phyloP scores from a whole-genome alignment of 2,888 invertebrate species.

The Anticlea derivata region DNA sequence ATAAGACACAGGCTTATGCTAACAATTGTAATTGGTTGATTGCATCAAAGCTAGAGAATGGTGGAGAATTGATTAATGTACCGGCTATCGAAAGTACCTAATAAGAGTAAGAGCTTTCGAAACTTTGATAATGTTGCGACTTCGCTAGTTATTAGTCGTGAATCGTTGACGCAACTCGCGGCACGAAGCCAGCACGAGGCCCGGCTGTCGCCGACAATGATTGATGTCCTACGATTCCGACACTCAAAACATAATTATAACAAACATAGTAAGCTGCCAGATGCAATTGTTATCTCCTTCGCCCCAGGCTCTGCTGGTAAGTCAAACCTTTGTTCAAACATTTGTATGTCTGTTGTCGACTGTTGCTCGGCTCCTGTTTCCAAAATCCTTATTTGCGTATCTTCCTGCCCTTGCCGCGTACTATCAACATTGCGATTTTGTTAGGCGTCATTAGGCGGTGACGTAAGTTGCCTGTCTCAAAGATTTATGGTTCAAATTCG shows the following conservation, averaged over 20 bases:
- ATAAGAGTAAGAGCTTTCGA: slow-evolving; percentile 33
- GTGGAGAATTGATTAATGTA: slow-evolving; percentile 15
- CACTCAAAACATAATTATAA: slow-evolving; percentile 21
- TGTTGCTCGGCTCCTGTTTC: too few species aligned
- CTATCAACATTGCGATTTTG: too few species aligned
- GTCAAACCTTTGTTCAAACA: too few species aligned
- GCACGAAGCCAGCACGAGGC: too few species aligned
- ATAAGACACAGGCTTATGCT: too few species aligned
- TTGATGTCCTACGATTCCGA: slow-evolving; percentile 16
- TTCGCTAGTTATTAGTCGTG: slow-evolving; percentile 35
- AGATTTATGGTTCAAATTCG: too few species aligned
- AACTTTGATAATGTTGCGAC: slow-evolving; percentile 27
- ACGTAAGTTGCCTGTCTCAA: too few species aligned
- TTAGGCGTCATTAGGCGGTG: too few species aligned
- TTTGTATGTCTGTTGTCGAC: too few species aligned
- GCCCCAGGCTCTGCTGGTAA: slow-evolving; percentile 1
- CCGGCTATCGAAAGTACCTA: slow-evolving; percentile 16
- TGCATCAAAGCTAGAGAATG: background rate
- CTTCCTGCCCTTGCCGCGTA: too few species aligned
- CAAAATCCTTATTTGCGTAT: too few species aligned
- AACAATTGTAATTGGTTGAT: slow-evolving; percentile 8
- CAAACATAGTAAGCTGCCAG: slow-evolving; percentile 20
- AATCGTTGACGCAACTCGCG: slow-evolving; percentile 26
- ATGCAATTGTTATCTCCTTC: slow-evolving; percentile 27
- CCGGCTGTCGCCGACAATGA: slow-evolving; percentile 7